A percentile compares a stretch with the other conserved stretches of the same genome.
phyloP scores from a whole-genome alignment of 2,797 vertebrate genomes.

The Limosa lapponica region DNA sequence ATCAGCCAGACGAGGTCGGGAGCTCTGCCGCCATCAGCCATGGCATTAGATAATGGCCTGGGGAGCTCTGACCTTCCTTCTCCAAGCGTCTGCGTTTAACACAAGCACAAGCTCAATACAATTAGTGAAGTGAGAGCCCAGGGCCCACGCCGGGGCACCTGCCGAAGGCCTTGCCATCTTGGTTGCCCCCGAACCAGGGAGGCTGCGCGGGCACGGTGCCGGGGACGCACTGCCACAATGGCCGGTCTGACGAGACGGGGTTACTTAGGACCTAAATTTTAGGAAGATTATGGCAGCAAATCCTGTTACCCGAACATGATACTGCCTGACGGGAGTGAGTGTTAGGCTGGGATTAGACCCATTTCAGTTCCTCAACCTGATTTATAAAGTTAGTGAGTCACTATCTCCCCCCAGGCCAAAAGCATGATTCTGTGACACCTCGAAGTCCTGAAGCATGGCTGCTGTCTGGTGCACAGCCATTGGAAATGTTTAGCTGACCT shows the following conservation, averaged over 20 bases:
- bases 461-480: neutral
- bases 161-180: neutral
- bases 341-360: neutral
- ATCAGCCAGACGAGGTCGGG: neutral
- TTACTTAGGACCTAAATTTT: neutral
- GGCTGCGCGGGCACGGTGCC: neutral
- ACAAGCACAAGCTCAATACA: neutral
- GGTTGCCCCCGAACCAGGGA: neutral
- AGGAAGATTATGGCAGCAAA: neutral
- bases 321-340: fast-evolving
- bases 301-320: neutral
- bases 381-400: neutral
- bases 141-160: neutral
- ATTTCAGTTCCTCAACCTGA: neutral
- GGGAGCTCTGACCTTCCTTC: neutral
- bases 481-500: neutral
- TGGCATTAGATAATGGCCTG: neutral
- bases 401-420: neutral
- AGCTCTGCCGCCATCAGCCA: neutral
- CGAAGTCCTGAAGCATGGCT: neutral
- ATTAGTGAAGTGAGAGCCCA: neutral
- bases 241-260: neutral
- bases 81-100: neutral
- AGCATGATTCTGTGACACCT: neutral
- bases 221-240: neutral